Conservation (phyloP, 2,113 vertebrate species). For the Electrona antarctica region DNA sequence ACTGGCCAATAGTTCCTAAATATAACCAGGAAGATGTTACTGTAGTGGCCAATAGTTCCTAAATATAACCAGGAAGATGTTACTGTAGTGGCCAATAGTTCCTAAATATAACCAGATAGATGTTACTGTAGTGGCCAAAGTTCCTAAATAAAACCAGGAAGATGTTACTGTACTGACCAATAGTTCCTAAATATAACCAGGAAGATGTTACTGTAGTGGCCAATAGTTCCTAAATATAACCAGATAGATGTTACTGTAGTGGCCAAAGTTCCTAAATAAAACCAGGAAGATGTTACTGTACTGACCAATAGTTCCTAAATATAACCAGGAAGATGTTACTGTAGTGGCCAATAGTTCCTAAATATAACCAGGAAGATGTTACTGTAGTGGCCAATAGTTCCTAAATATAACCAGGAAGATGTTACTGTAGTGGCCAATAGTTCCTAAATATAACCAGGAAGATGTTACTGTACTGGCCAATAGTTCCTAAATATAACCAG, state of each 20-base stretch:
- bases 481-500: constrained; percentile 78
- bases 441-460: constrained; percentile 75
- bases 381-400: constrained; percentile 81
- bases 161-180: constrained; percentile 80
- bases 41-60: constrained; percentile 84
- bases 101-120: constrained; percentile 76
- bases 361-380: constrained; percentile 63
- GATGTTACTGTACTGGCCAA: constrained; percentile 80
- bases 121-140: constrained; percentile 80
- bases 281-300: constrained; percentile 73
- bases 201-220: constrained; percentile 78
- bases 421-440: constrained; percentile 79
- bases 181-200: constrained; percentile 78
- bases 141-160: constrained; percentile 75
- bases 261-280: constrained; percentile 81
- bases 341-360: constrained; percentile 84
- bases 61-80: constrained; percentile 59
- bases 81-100: constrained; percentile 82
- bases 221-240: constrained; percentile 81
- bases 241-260: constrained; percentile 79
- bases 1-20: constrained; percentile 84
- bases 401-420: constrained; percentile 73
- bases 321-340: constrained; percentile 73
- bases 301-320: constrained; percentile 84
- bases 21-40: constrained; percentile 70